phyloP scores from a whole-genome alignment of 1,140 invertebrate species.

The Nasonia vitripennis region DNA sequence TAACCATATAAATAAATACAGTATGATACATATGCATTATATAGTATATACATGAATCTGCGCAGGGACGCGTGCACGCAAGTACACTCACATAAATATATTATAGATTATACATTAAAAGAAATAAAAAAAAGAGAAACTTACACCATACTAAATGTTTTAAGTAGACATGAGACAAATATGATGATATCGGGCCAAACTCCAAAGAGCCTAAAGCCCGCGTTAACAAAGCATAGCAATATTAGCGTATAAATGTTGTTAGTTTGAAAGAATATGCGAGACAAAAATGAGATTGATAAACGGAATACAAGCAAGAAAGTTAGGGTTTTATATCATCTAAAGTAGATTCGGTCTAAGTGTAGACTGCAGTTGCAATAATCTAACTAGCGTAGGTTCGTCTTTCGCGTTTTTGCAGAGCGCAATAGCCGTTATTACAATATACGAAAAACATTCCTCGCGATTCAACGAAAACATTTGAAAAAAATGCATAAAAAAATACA shows the following conservation, averaged over 20 bases:
- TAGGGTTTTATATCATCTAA: conserved; percentile 49
- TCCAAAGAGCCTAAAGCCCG: conserved; percentile 63
- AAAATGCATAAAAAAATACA: conserved; percentile 6
- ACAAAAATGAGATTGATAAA: conserved; percentile 13
- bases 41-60: conserved; percentile 31
- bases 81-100: conserved; percentile 40
- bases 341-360: conserved; percentile 37
- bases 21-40: conserved; percentile 32
- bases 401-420: conserved; percentile 39
- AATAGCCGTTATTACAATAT: conserved; percentile 47
- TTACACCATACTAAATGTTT: conserved; percentile 54
- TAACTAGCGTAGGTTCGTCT: conserved; percentile 48
- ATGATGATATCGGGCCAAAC: conserved; percentile 55
- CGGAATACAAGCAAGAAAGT: conserved; percentile 3
- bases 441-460: conserved; percentile 51
- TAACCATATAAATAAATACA: conserved; percentile 35
- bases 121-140: conserved; percentile 47
- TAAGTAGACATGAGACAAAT: conserved; percentile 48
- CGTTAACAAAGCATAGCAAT: conserved; percentile 68
- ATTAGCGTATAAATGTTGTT: conserved; percentile 66
- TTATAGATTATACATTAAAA: conserved; percentile 34
- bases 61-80: conserved; percentile 39
- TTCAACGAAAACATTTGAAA: conserved; percentile 47
- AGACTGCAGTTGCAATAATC: conserved; percentile 52
- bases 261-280: conserved; percentile 26